These are phyloP conservation scores for Drosophila emarginata DNA, from an alignment of 2,888 invertebrate species.

Conservation along the genomic window DNA sequence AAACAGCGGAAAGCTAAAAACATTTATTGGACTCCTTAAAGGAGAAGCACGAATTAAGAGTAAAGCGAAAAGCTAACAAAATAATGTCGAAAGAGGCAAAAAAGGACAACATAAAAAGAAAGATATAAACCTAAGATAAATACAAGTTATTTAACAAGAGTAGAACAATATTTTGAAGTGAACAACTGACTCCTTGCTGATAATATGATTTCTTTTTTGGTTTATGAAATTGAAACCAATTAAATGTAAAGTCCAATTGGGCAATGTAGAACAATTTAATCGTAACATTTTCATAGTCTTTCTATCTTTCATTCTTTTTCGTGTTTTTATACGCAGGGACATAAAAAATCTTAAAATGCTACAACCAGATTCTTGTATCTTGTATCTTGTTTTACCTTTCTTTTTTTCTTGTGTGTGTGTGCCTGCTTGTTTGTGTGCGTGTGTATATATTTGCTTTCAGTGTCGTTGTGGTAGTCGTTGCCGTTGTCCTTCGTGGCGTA, in stretches of 20 bases:
- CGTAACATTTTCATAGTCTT: neutral
- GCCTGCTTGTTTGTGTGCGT: neutral
- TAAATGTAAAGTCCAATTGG: neutral
- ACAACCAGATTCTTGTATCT: neutral
- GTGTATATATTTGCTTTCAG: neutral
- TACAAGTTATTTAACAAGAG: neutral
- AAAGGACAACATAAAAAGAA: neutral
- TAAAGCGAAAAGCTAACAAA: neutral
- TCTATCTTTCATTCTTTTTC: neutral
- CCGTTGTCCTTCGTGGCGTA: slow-evolving; percentile 45
- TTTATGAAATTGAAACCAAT: neutral
- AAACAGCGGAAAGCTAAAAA: no score
- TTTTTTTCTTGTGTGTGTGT: neutral
- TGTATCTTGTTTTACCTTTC: slow-evolving; percentile 2
- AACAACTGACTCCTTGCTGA: neutral
- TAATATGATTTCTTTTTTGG: neutral
- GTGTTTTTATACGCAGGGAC: neutral
- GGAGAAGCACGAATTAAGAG: neutral
- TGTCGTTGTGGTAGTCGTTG: neutral
- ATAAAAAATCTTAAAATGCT: slow-evolving; percentile 5
- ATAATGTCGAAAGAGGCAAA: neutral
- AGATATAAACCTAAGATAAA: neutral
- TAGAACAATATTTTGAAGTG: neutral
- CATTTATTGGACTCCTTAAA: no score
- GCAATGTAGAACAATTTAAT: neutral